These are phyloP conservation scores for Poeciliopsis occidentalis DNA, from an alignment of 2,113 vertebrate genomes.

Conservation along the genomic window DNA sequence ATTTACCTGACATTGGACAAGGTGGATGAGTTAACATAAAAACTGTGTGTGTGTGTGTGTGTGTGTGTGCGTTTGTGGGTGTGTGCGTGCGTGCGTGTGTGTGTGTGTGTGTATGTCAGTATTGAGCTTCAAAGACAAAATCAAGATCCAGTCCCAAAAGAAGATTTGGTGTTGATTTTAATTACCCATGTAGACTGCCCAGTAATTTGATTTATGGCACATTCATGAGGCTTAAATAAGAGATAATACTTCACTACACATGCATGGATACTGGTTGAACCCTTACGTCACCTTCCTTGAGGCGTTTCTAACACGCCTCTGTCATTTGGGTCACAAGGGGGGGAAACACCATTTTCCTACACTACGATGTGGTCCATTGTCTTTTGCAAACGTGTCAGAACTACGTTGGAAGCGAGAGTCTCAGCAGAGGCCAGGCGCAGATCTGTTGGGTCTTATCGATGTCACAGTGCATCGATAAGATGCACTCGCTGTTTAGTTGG, in stretches of 20 bases:
- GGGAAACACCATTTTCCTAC: slow-evolving; percentile 31
- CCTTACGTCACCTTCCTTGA: slow-evolving; percentile 60
- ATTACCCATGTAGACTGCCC: slow-evolving; percentile 26
- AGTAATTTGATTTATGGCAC: slow-evolving; percentile 57
- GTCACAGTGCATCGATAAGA: slow-evolving; percentile 42
- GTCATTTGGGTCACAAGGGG: slow-evolving; percentile 57
- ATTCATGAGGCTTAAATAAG: slow-evolving; percentile 63
- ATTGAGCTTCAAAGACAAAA: slow-evolving; percentile 13
- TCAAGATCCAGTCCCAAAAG: slow-evolving; percentile 12
- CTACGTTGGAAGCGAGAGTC: slow-evolving; percentile 33
- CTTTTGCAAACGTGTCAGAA: slow-evolving; percentile 41
- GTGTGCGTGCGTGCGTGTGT: slow-evolving; percentile 4
- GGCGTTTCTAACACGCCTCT: slow-evolving; percentile 32
- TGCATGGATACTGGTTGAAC: slow-evolving; percentile 55
- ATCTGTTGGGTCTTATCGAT: slow-evolving; percentile 48
- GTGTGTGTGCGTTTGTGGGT: not conserved
- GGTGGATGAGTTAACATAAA: slow-evolving; percentile 39
- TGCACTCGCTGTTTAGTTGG: slow-evolving; percentile 51
- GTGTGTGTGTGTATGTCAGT: not conserved
- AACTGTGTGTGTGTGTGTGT: not conserved
- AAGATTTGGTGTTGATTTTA: slow-evolving; percentile 20
- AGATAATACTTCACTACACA: slow-evolving; percentile 45
- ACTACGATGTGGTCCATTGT: slow-evolving; percentile 43
- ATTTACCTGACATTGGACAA: slow-evolving; percentile 62
- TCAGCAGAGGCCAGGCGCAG: slow-evolving; percentile 42